Conservation (phyloP, 2,888 invertebrate species). For the Coenonympha arcania region DNA sequence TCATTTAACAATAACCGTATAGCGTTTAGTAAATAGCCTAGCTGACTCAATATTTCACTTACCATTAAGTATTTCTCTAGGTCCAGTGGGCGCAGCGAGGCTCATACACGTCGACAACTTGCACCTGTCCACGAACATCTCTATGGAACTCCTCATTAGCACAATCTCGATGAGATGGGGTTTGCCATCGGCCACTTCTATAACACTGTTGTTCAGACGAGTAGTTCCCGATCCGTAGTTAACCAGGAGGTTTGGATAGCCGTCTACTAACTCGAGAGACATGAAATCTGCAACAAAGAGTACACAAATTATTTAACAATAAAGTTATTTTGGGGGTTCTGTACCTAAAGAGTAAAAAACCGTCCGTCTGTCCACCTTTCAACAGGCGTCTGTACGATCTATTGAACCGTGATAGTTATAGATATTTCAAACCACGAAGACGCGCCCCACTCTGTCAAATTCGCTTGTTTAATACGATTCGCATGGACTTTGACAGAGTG, state of each 20-base stretch:
- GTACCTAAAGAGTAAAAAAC: no score
- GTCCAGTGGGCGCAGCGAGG: slow-evolving; percentile 79
- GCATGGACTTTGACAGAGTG: no score
- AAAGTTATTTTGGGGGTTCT: no score
- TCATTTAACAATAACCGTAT: not conserved
- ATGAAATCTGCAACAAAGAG: slow-evolving; percentile 81
- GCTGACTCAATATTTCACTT: slow-evolving; percentile 27
- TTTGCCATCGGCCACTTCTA: slow-evolving; percentile 85
- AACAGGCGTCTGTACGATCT: no score
- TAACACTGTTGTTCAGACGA: slow-evolving; percentile 78
- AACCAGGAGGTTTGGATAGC: slow-evolving; percentile 86
- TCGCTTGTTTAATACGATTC: no score
- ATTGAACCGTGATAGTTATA: no score
- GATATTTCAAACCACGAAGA: no score
- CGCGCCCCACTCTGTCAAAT: no score
- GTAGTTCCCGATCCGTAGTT: slow-evolving; percentile 91
- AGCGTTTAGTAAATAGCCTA: not conserved
- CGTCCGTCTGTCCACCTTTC: no score
- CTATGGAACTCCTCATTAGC: slow-evolving; percentile 76
- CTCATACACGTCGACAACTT: slow-evolving; percentile 80
- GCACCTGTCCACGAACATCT: slow-evolving; percentile 85
- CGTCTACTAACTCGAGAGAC: slow-evolving; percentile 87
- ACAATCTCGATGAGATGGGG: slow-evolving; percentile 90
- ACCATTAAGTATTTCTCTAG: slow-evolving; percentile 82
- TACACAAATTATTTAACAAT: not conserved